phyloP scores from a whole-genome alignment of 2,888 invertebrate species.

The Hirudinaria manillensis region DNA sequence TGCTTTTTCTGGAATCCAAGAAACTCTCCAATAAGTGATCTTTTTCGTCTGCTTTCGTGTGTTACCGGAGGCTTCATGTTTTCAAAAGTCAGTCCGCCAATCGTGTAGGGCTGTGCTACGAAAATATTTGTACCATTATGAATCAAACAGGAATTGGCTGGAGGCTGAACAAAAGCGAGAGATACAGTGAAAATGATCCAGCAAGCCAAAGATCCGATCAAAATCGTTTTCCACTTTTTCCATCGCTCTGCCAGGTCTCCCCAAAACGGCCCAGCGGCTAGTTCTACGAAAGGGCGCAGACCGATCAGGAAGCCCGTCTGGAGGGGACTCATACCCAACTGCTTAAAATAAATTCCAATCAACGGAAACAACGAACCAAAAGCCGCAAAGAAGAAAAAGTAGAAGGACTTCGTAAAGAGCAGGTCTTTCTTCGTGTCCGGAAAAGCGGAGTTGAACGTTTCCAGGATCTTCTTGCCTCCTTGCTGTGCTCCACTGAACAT shows the following conservation, averaged over 20 bases:
- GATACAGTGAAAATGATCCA: conserved; percentile 96
- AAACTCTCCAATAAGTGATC: neutral
- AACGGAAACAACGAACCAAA: conserved; percentile 96
- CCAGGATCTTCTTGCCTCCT: conserved; percentile 9
- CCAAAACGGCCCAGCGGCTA: conserved; percentile 95
- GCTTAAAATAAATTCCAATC: conserved; percentile 98
- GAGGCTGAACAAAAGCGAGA: conserved; percentile 87
- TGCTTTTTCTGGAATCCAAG: too few relatives aligned
- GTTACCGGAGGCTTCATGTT: conserved; percentile 14
- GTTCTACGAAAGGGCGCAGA: conserved; percentile 91
- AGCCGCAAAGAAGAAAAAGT: conserved; percentile 98
- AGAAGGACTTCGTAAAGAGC: conserved; percentile 90
- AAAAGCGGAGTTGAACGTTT: conserved; percentile 30
- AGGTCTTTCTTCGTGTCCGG: conserved; percentile 53
- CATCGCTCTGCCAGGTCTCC: conserved; percentile 72
- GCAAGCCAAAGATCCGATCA: conserved; percentile 81
- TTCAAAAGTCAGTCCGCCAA: conserved; percentile 22
- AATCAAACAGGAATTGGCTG: conserved; percentile 78
- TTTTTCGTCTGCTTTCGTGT: neutral
- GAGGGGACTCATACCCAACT: conserved; percentile 96
- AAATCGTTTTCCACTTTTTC: conserved; percentile 61
- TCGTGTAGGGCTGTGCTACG: conserved; percentile 39
- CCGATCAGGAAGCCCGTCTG: conserved; percentile 82
- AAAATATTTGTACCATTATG: conserved; percentile 62
- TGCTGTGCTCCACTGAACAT: neutral